Percentiles rank a stretch among this genome's conserved stretches.
phyloP scores from a whole-genome alignment of 2,888 invertebrate genomes.

The Mimachlamys varia region DNA sequence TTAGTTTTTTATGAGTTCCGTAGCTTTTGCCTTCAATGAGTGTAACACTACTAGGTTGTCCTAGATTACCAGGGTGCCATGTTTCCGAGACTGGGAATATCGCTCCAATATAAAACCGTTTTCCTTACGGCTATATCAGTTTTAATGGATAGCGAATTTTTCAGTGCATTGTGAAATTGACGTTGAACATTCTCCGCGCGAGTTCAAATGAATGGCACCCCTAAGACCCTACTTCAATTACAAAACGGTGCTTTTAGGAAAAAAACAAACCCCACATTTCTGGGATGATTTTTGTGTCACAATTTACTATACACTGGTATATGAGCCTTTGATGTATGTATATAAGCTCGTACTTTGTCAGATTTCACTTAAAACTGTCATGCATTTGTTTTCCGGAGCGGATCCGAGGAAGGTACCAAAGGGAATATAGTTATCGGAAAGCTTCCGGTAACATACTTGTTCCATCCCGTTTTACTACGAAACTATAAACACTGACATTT shows the following conservation, averaged over 20 bases:
- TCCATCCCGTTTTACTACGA: not conserved
- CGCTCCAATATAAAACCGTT: not conserved
- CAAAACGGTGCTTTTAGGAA: not conserved
- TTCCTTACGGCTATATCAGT: not conserved
- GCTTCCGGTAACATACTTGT: not conserved
- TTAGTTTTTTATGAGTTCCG: not conserved
- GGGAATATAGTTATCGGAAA: constrained; percentile 4
- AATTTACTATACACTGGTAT: not conserved
- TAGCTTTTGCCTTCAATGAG: not conserved
- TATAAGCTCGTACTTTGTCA: not conserved
- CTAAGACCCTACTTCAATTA: not conserved
- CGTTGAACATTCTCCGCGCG: not conserved
- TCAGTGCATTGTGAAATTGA: not conserved
- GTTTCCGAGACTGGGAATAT: not conserved
- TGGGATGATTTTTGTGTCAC: not conserved
- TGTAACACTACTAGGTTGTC: not conserved
- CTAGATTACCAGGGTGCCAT: not conserved
- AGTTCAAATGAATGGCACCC: not conserved
- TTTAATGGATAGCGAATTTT: not conserved
- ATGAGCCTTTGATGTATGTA: not conserved
- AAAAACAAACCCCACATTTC: not conserved
- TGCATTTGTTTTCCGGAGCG: not conserved
- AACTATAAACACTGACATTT: not conserved
- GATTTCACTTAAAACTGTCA: constrained; percentile 13
- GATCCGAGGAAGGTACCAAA: not conserved